These are phyloP conservation scores for Strigamia maritima DNA, from an alignment of 2,888 invertebrate genomes.

Conservation along the genomic window DNA sequence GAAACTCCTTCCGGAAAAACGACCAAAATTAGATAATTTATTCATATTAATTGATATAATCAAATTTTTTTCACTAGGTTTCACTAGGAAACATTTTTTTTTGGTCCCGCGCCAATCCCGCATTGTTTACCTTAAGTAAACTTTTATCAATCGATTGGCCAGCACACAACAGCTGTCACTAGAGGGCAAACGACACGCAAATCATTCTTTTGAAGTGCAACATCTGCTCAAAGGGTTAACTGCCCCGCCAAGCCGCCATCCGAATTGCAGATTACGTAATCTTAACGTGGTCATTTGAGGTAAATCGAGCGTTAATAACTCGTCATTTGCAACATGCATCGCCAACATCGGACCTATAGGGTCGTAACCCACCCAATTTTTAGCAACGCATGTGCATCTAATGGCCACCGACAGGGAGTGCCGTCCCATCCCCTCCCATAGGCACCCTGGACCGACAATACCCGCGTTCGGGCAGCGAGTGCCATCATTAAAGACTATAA, in stretches of 20 bases:
- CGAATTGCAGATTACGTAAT: too few species aligned
- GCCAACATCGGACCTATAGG: neutral
- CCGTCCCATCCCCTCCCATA: neutral
- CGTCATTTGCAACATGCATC: neutral
- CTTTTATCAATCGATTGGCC: neutral
- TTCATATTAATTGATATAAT: too few species aligned
- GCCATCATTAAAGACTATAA: slow-evolving; percentile 15
- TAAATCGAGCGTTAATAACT: too few species aligned
- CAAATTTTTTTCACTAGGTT: too few species aligned
- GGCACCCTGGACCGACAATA: neutral
- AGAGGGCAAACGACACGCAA: neutral
- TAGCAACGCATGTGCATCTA: neutral
- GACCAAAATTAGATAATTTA: too few species aligned
- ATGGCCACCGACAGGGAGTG: neutral
- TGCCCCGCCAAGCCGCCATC: too few species aligned
- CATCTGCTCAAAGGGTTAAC: neutral
- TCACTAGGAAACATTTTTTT: too few species aligned
- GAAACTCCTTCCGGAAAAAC: too few species aligned
- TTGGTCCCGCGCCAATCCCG: too few species aligned
- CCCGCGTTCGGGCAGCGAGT: neutral
- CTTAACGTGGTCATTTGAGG: too few species aligned
- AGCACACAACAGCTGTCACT: neutral
- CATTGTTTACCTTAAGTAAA: too few species aligned
- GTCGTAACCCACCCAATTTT: neutral
- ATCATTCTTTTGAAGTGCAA: neutral